These are phyloP conservation scores for Triplophysa bombifrons DNA, from an alignment of 2,797 vertebrate species.

Conservation along the genomic window DNA sequence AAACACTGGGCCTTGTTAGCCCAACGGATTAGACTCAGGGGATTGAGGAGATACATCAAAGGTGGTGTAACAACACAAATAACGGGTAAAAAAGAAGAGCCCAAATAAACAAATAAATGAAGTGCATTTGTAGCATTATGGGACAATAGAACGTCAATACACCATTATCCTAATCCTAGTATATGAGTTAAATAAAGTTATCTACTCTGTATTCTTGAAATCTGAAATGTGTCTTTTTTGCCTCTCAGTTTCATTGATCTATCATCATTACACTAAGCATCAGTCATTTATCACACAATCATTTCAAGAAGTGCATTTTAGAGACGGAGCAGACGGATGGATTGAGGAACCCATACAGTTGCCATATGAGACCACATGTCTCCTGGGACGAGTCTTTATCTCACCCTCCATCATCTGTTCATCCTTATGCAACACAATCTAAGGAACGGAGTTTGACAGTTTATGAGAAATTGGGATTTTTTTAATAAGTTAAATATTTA, in stretches of 20 bases:
- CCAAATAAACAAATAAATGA: constrained; percentile 73
- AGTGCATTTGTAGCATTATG: constrained; percentile 61
- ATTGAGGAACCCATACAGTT: constrained; percentile 51
- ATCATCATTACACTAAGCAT: constrained; percentile 51
- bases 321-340: constrained; percentile 44
- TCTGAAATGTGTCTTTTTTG: constrained; percentile 11
- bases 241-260: constrained; percentile 51
- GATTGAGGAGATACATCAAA: constrained; percentile 73
- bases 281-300: constrained; percentile 48
- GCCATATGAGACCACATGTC: constrained; percentile 68
- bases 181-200: constrained; percentile 23
- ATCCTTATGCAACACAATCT: constrained; percentile 54
- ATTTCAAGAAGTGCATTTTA: constrained; percentile 57
- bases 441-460: constrained; percentile 33
- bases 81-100: constrained; percentile 56
- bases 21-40: constrained; percentile 74
- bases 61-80: constrained; percentile 68
- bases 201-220: constrained; percentile 3
- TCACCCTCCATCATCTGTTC: constrained; percentile 69
- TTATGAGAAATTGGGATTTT: not conserved
- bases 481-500: not conserved
- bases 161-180: constrained; percentile 43
- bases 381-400: constrained; percentile 69
- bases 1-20: constrained; percentile 73
- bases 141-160: constrained; percentile 63